Evolutionary conservation across 2,797 vertebrate species (phyloP), one percentile per base, ranked within the genome.

Genomic region (Platalea minor): DNA sequence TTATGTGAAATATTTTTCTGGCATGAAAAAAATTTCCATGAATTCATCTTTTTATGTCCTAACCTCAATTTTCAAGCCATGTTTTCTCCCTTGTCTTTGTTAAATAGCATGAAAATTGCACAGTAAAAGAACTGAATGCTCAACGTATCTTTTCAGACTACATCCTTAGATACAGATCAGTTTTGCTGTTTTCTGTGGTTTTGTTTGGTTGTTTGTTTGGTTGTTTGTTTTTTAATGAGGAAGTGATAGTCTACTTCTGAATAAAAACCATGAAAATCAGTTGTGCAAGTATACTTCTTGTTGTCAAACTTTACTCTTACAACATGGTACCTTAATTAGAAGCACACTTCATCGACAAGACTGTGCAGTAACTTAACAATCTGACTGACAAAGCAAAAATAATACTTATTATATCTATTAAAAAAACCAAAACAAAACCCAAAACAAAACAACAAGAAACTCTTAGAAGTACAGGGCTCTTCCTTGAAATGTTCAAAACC

Each of bases 31-130:
- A 67, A 48, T 41, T 69, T 69, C 39, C 51, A 88, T n/a, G 13
- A 91, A 76, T 88, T 95, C 69, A 95, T 83, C 79, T 90, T 94
- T 96, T 97, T 76, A 76, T 70, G 53, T 53, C 39, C 37, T 79
- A 88, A 56, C 12, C 65, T 84, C 65, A 73, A n/a, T 37, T 87
- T 69, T 57, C 33, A 82, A 78, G 23, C 29, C 41, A n/a, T 26
- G 11, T 61, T 73, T 92, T 88, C 65, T 69, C 37, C 37, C 17
- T 70, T 23, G 8, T 37, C 54, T 88, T 88, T 56, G 31, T 72
- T 78, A 94, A 75, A 65, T 35, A 85, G 54, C 26, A 90, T 7
- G 10, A 64, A 65, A 92, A 85, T 15, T 56, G 7, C 33, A 81
- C 59, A 69, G 37, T 70, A 80, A 85, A 87, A 85, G 37, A 91